Evolutionary conservation across 2,797 vertebrate genomes (phyloP).

Genomic region (Neosilurus mollespiculum): DNA sequence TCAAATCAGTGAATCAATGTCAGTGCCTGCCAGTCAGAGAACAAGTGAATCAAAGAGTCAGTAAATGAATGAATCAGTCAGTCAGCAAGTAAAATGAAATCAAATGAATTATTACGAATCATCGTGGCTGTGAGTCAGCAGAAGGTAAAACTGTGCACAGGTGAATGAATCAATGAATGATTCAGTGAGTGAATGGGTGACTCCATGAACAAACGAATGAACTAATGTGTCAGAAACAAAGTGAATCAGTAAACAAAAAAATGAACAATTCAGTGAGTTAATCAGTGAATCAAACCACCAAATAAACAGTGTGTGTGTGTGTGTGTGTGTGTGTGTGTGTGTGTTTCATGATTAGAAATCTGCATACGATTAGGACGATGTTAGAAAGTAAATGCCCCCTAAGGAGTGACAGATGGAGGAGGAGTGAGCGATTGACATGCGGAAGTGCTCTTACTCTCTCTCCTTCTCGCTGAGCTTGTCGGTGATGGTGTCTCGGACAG

Average conservation of each 20-base stretch:
- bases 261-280: neutral
- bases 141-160: neutral
- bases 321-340: neutral
- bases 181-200: neutral
- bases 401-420: neutral
- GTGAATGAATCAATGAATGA: neutral
- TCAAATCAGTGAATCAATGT: neutral
- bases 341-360: neutral
- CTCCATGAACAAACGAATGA: neutral
- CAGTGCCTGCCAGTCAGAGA: neutral
- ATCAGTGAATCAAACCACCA: neutral
- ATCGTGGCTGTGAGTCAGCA: neutral
- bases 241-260: neutral
- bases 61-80: neutral
- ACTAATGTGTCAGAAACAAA: neutral
- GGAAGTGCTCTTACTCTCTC: constrained; percentile 86
- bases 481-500: constrained; percentile 97
- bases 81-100: neutral
- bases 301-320: neutral
- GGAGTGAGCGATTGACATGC: neutral
- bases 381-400: neutral
- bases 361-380: neutral
- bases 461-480: constrained; percentile 96
- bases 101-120: neutral
- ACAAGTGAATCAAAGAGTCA: too few species aligned